Evolutionary conservation across 1,140 invertebrate species (phyloP), one percentile per base, ranked within the genome.

Genomic region (Bombus confusus): DNA sequence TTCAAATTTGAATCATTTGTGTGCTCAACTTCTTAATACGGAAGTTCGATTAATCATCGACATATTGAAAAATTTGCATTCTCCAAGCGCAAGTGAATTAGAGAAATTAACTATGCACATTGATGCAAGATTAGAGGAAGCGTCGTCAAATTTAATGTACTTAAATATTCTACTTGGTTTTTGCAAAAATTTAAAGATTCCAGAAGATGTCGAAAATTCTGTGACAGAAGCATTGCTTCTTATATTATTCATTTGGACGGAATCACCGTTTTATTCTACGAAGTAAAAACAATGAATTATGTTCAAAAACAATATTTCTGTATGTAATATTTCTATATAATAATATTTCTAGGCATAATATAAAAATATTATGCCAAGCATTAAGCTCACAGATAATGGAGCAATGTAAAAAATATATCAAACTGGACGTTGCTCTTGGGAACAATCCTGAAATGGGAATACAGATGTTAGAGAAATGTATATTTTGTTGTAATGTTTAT

Each of bases 331-430:
- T 52, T 52, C 47, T 52, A 52, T 22, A 52, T 22, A 52, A 5
- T 22, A 74, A 84, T 75, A 39, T 91, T 90, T 83, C 90, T 91
- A 96, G 95, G 62, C 94, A 95, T 22, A 96, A 96, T 74, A 96
- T 98, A 47, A 97, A 97, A 15, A 96, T 96, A 72, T 95, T 99
- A 0, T 97, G 98, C 88, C 96, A 97, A 85, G 96, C 97, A 85
- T 92, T 99, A 18, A 98, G 97, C 91, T 98, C 98, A 92, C 97
- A 98, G 90, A 97, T 99, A 13, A 98, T 99, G 69, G 95, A 96
- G 47, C 95, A 97, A 72, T 98, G 98, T 91, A 96, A 95, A 64
- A 94, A 96, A 41, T 97, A 96, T 82, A 96, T 98, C 3, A 96
- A 98, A 85, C 93, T 98, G 34, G 96, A 97, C 37, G 94, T 96